phyloP scores from a whole-genome alignment of 2,113 vertebrate genomes.

The Damaliscus lunatus region DNA sequence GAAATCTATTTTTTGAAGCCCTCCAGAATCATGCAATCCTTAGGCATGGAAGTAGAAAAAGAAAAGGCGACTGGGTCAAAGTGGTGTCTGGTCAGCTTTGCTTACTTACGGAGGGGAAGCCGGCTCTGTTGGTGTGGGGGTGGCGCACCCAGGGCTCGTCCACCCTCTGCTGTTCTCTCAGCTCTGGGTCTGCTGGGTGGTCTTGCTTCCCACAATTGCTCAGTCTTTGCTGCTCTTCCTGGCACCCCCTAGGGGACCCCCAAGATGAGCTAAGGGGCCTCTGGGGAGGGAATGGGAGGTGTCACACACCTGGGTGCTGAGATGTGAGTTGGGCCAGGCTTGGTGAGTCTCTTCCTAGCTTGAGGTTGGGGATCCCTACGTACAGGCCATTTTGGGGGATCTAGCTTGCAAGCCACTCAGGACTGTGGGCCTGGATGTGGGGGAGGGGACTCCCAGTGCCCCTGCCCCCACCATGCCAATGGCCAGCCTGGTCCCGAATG shows the following conservation, averaged over 20 bases:
- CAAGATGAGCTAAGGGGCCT: accelerated
- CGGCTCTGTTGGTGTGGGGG: neutral
- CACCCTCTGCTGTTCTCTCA: accelerated
- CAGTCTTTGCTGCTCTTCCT: neutral
- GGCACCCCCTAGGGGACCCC: accelerated
- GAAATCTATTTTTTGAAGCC: neutral
- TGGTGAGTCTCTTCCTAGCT: neutral
- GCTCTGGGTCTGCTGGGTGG: too few species aligned
- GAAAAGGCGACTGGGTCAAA: accelerated
- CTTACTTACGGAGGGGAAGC: neutral
- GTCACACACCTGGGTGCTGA: neutral
- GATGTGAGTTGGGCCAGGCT: neutral
- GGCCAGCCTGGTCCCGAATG: neutral
- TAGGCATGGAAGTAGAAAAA: neutral
- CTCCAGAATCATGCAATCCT: neutral
- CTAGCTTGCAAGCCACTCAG: neutral
- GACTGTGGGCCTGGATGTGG: neutral
- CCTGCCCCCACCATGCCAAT: accelerated
- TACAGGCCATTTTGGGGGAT: neutral
- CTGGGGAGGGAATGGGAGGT: neutral
- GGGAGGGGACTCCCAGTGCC: neutral
- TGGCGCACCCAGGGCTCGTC: too few species aligned
- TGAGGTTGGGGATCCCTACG: neutral
- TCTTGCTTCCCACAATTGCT: neutral
- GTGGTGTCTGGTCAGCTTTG: accelerated